These are phyloP conservation scores for Etheostoma nigrum DNA, from an alignment of 2,797 vertebrate species.

Conservation along the genomic window DNA sequence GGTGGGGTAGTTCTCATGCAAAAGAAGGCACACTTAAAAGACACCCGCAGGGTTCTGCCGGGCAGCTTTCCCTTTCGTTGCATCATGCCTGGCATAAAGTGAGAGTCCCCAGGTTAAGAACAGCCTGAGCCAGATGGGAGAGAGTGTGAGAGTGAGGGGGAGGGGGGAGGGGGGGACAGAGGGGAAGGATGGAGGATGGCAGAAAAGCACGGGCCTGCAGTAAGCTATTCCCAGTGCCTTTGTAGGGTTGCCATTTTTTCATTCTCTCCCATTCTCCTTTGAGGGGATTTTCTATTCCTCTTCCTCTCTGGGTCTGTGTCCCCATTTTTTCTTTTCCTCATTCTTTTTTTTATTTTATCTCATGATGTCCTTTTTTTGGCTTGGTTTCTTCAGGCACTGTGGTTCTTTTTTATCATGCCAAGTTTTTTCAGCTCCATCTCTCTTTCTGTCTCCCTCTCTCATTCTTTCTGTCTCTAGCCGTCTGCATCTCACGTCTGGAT, in stretches of 20 bases:
- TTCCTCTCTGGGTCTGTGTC: slow-evolving; percentile 53
- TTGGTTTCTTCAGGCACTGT: slow-evolving; percentile 65
- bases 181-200: slow-evolving; percentile 55
- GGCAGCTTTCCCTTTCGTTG: slow-evolving; percentile 81
- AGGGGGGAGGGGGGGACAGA: not conserved
- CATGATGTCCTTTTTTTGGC: slow-evolving; percentile 50
- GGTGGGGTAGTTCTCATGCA: slow-evolving; percentile 44
- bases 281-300: slow-evolving; percentile 67
- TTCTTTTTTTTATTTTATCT: slow-evolving; percentile 55
- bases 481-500: slow-evolving; percentile 54
- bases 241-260: slow-evolving; percentile 73
- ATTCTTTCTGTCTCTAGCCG: slow-evolving; percentile 7
- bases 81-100: slow-evolving; percentile 81
- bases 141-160: slow-evolving; percentile 32
- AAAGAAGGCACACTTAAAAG: slow-evolving; percentile 63
- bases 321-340: slow-evolving; percentile 41
- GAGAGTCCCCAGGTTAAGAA: slow-evolving; percentile 78
- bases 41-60: slow-evolving; percentile 70
- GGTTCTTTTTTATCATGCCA: slow-evolving; percentile 72
- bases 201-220: slow-evolving; percentile 53
- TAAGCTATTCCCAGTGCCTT: slow-evolving; percentile 72
- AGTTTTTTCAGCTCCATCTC: slow-evolving; percentile 60
- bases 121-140: slow-evolving; percentile 73
- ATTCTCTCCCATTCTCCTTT: slow-evolving; percentile 62
- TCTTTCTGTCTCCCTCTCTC: slow-evolving; percentile 3